phyloP scores from a whole-genome alignment of 2,113 vertebrate species.

The Cebus imitator region DNA sequence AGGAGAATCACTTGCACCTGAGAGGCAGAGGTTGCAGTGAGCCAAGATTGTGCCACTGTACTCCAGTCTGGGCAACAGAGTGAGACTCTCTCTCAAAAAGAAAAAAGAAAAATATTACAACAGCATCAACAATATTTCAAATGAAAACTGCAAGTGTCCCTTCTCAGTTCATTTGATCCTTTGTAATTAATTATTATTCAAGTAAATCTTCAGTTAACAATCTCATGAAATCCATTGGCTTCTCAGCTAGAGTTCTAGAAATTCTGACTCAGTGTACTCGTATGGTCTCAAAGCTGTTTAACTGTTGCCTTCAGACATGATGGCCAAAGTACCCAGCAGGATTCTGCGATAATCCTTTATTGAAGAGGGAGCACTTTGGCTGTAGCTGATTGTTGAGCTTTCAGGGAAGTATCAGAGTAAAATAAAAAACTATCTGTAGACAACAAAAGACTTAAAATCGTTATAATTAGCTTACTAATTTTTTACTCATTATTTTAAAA shows the following conservation, averaged over 20 bases:
- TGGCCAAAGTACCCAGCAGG: too few relatives aligned
- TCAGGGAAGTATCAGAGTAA: neutral
- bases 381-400: neutral
- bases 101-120: neutral
- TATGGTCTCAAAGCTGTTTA: neutral
- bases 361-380: neutral
- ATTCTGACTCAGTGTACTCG: neutral
- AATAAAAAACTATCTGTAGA: neutral
- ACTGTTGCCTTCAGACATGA: neutral
- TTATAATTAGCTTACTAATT: neutral
- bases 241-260: neutral
- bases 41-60: neutral
- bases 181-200: neutral
- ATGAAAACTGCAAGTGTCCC: neutral
- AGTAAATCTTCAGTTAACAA: neutral
- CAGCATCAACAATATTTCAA: neutral
- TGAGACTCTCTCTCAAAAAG: neutral
- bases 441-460: neutral
- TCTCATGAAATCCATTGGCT: neutral
- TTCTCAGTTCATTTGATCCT: neutral
- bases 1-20: neutral
- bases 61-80: neutral
- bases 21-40: neutral
- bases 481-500: neutral
- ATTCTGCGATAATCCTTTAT: neutral